Base-by-base conservation (phyloP, 2,888 invertebrate genomes). In the Volucella inanis region DNA sequence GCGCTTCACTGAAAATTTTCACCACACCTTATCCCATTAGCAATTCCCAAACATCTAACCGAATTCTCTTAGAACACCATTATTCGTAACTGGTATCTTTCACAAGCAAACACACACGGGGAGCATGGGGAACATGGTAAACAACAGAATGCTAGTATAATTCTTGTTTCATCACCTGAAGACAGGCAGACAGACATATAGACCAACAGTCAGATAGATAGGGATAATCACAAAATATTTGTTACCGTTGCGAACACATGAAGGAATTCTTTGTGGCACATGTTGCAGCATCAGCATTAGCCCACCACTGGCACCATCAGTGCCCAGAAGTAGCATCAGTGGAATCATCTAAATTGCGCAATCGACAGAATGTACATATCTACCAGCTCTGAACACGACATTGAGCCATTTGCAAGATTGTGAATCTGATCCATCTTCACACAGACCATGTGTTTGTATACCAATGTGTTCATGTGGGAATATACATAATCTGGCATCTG, bases 1-100 rank as follows among this genome's bases (percentile, higher is more conserved):
- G 43, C 61, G 57, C 62, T 78, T 70, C 57, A 59, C 11, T 83
- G 79, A 70, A 47, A 64, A 57, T 64, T 52, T 55, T 52, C 64
- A 75, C 79, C 70, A 70, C 83, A 70, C 74, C 79, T 74, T 75
- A 57, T n/a, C 49, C 78, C 79, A 84, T 84, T 84, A 84, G 62
- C 74, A 62, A 49, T 74, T 65, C 45, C 31, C 68, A 68, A 71
- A 76, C 71, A 65, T 75, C 57, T 50, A 74, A 39, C 39, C 43
- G 22, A 41, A 14, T 14, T 47, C 41, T 55, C 55, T 64, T 65
- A 70, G 79, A 79, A 79, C 64, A 68, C 50, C 62, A 57, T 52
- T 52, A 52, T 31, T 41, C 61, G 71, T 22, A 70, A 38, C 43
- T 18, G 8, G 52, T 14, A 52, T 59, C 15, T 54, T 59, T 57